These are phyloP conservation scores for Ophion slaviceki DNA, from an alignment of 2,888 invertebrate genomes.

Conservation along the genomic window DNA sequence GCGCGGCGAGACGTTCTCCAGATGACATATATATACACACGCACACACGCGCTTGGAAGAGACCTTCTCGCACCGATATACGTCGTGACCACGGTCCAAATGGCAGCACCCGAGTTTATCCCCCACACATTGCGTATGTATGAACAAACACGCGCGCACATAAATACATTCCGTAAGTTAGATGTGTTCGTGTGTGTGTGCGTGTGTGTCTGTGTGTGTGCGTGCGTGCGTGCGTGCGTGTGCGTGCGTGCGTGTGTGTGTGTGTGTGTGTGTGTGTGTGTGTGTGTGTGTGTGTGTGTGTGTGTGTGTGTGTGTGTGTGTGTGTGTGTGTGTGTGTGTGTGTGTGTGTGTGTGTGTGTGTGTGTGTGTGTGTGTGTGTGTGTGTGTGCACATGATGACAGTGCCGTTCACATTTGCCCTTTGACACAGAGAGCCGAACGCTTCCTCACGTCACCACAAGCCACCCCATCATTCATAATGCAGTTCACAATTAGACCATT, in stretches of 20 bases:
- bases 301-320: conserved; percentile 35
- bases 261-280: conserved; percentile 32
- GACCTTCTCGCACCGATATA: conserved; percentile 29
- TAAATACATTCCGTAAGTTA: background rate
- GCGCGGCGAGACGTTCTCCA: conserved; percentile 61
- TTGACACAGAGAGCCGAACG: conserved; percentile 67
- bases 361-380: conserved; percentile 35
- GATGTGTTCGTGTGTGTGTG: background rate
- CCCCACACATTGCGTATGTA: conserved; percentile 23
- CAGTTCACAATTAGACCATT: conserved; percentile 74
- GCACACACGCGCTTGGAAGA: background rate
- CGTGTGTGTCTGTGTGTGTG: conserved; percentile 22
- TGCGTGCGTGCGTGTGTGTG: conserved; percentile 27
- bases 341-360: conserved; percentile 33
- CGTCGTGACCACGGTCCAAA: conserved; percentile 46
- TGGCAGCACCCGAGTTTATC: conserved; percentile 14
- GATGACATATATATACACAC: conserved; percentile 20
- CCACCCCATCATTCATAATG: conserved; percentile 69
- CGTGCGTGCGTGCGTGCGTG: conserved; percentile 5
- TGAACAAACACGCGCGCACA: conserved; percentile 10
- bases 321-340: conserved; percentile 31
- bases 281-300: conserved; percentile 21
- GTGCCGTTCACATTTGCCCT: conserved; percentile 72
- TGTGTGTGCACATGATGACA: conserved; percentile 59
- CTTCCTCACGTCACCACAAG: conserved; percentile 12